These are phyloP conservation scores for Trilocha varians DNA, from an alignment of 2,888 invertebrate species.

Conservation along the genomic window DNA sequence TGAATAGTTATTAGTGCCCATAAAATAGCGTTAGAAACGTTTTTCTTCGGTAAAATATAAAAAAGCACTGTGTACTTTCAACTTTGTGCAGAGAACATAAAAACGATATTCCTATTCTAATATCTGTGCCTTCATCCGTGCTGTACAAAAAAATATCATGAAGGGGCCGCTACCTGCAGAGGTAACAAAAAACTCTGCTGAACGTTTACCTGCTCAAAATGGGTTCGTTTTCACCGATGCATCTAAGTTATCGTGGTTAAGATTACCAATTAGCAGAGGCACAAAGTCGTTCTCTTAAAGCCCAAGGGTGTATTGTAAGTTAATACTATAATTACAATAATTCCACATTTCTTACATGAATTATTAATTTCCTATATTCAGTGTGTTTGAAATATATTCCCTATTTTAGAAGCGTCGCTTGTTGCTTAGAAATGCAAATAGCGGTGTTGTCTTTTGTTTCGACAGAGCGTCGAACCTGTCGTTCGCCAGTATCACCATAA, in stretches of 20 bases:
- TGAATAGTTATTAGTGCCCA: not conserved
- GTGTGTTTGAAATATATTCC: constrained; percentile 26
- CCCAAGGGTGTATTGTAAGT: constrained; percentile 50
- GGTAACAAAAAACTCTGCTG: constrained; percentile 52
- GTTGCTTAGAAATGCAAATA: constrained; percentile 49
- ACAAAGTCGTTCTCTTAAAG: constrained; percentile 47
- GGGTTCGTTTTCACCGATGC: constrained; percentile 55
- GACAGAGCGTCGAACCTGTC: constrained; percentile 47
- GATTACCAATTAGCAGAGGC: constrained; percentile 59
- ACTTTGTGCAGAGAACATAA: not conserved
- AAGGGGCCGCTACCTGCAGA: constrained; percentile 60
- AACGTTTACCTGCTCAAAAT: constrained; percentile 57
- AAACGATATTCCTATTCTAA: not conserved
- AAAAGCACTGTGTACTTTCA: not conserved
- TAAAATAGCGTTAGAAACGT: not conserved
- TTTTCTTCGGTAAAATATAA: not conserved
- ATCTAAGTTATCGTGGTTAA: constrained; percentile 51
- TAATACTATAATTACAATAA: constrained; percentile 40
- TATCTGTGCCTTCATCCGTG: not conserved
- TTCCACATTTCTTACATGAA: constrained; percentile 42
- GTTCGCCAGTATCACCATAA: constrained; percentile 55
- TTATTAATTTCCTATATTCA: constrained; percentile 48
- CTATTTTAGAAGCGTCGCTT: constrained; percentile 21
- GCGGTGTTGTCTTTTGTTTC: constrained; percentile 47
- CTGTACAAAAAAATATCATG: constrained; percentile 21